phyloP scores from a whole-genome alignment of 2,888 invertebrate genomes.

The Neoascia interrupta region DNA sequence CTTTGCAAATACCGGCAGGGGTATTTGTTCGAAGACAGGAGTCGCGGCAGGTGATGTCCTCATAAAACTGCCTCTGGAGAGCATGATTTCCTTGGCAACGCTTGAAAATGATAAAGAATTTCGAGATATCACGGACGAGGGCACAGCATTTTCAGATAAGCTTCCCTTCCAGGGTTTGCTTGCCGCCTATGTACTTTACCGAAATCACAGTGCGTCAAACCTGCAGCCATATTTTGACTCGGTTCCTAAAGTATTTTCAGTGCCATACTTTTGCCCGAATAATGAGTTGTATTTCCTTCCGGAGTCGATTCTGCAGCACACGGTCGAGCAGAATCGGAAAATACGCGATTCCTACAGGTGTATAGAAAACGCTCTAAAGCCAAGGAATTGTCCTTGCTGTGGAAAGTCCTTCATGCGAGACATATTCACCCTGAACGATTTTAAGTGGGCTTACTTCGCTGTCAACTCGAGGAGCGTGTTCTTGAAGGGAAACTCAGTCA shows the following conservation, averaged over 20 bases:
- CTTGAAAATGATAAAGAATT: slow-evolving; percentile 81
- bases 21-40: slow-evolving; percentile 83
- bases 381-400: slow-evolving; percentile 77
- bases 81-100: slow-evolving; percentile 83
- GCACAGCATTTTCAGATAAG: slow-evolving; percentile 73
- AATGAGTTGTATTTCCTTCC: slow-evolving; percentile 82
- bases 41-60: slow-evolving; percentile 82
- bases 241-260: slow-evolving; percentile 84
- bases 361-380: slow-evolving; percentile 69
- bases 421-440: slow-evolving; percentile 82
- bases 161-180: slow-evolving; percentile 86
- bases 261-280: slow-evolving; percentile 85
- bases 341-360: slow-evolving; percentile 76
- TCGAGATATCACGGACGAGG: slow-evolving; percentile 80
- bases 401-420: slow-evolving; percentile 78
- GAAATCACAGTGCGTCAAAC: slow-evolving; percentile 81
- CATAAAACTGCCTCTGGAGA: slow-evolving; percentile 82
- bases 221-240: slow-evolving; percentile 86
- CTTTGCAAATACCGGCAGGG: slow-evolving; percentile 87
- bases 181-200: slow-evolving; percentile 86
- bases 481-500: slow-evolving; percentile 82
- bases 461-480: slow-evolving; percentile 93
- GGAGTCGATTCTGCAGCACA: slow-evolving; percentile 81
- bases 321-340: slow-evolving; percentile 81
- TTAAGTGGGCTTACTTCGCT: slow-evolving; percentile 90